A percentile compares a stretch with the other conserved stretches of the same genome.
phyloP scores from a whole-genome alignment of 2,888 invertebrate species.

The Nymphalis c-album region DNA sequence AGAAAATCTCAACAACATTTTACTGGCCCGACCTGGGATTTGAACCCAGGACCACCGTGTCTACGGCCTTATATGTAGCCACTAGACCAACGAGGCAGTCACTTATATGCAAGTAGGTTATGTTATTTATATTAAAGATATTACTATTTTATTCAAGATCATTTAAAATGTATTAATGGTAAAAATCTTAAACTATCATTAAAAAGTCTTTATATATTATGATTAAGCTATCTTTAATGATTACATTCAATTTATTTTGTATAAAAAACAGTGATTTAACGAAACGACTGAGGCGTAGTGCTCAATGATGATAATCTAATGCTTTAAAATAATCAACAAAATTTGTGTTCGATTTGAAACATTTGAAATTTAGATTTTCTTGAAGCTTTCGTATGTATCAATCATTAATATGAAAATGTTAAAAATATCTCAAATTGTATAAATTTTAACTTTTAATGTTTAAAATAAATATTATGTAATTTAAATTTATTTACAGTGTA shows the following conservation, averaged over 20 bases:
- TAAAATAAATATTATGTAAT: not conserved
- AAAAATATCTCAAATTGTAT: not conserved
- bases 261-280: constrained; percentile 10
- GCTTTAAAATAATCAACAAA: constrained; percentile 39
- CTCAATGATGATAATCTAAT: constrained; percentile 45
- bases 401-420: constrained; percentile 9
- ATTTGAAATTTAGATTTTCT: constrained; percentile 5
- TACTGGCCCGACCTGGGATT: too few relatives aligned
- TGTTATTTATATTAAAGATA: not conserved
- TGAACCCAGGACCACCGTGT: too few relatives aligned
- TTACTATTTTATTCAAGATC: too few relatives aligned
- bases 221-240: not conserved
- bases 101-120: too few relatives aligned
- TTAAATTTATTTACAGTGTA: not conserved
- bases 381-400: constrained; percentile 12
- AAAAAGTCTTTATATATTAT: not conserved
- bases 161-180: too few relatives aligned
- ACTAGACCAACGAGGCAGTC: too few relatives aligned
- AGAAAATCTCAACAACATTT: too few relatives aligned
- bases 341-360: constrained; percentile 20
- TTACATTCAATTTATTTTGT: not conserved
- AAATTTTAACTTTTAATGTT: not conserved
- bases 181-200: not conserved
- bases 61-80: too few relatives aligned
- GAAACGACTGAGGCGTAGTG: constrained; percentile 39